Evolutionary conservation across 2,797 vertebrate genomes (phyloP).

Genomic region (Gymnothorax reevesii): DNA sequence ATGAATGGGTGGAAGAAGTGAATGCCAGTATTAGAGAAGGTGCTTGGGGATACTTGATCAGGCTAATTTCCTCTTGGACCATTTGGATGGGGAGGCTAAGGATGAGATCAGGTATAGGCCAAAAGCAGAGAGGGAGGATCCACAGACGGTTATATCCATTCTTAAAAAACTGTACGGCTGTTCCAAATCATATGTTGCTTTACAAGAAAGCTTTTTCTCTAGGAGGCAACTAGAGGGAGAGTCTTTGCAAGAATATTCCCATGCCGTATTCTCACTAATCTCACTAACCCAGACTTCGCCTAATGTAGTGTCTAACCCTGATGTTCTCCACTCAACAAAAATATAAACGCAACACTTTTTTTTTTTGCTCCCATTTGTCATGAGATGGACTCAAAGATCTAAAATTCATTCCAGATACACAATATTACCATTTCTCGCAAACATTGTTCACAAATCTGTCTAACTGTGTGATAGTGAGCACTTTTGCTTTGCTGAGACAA

Average conservation of each 20-base stretch:
- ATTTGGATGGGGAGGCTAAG: slow-evolving; percentile 19
- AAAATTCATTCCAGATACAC: no score
- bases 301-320: background rate
- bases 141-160: slow-evolving; percentile 14
- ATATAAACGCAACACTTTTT: no score
- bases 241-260: background rate
- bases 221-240: background rate
- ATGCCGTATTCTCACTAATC: background rate
- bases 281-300: background rate
- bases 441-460: no score
- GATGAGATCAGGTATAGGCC: slow-evolving; percentile 24
- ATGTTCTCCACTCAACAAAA: no score
- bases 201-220: background rate
- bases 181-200: background rate
- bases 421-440: no score
- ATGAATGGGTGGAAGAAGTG: slow-evolving; percentile 34
- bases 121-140: slow-evolving; percentile 13
- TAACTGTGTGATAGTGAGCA: no score
- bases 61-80: slow-evolving; percentile 26
- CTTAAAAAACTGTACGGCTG: slow-evolving; percentile 16
- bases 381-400: no score
- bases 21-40: background rate
- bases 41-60: background rate
- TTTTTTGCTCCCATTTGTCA: no score
- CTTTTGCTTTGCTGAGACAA: no score